phyloP scores from a whole-genome alignment of 2,888 invertebrate species.

The Scaptodrosophila latifasciaeformis region DNA sequence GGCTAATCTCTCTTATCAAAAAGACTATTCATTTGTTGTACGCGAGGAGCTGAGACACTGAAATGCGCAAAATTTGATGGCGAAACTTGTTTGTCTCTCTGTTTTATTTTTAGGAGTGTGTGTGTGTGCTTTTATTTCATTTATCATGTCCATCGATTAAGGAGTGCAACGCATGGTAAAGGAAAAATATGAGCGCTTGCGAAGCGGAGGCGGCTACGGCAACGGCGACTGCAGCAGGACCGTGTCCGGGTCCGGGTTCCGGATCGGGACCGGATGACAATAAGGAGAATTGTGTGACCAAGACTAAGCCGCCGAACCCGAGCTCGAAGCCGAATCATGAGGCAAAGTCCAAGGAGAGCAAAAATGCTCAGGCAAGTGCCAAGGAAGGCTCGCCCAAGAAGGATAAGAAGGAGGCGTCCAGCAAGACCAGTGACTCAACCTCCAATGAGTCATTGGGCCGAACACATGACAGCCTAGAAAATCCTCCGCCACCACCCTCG shows the following conservation, averaged over 20 bases:
- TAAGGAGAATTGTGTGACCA: neutral
- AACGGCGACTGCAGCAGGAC: constrained; percentile 2
- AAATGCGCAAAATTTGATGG: neutral
- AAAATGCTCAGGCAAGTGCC: neutral
- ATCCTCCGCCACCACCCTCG: neutral
- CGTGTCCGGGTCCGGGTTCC: no score
- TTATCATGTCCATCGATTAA: constrained; percentile 14
- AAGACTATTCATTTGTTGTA: constrained; percentile 1
- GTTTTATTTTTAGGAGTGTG: neutral
- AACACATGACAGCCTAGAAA: neutral
- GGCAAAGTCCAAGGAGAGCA: constrained; percentile 2
- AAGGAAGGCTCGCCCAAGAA: neutral
- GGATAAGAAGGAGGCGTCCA: constrained; percentile 2
- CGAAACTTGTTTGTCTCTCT: neutral
- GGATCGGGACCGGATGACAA: no score
- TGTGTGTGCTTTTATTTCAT: constrained; percentile 7
- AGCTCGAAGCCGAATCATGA: neutral
- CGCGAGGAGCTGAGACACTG: constrained; percentile 1
- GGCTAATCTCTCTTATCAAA: no score
- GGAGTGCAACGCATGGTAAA: constrained; percentile 25
- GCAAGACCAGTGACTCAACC: neutral
- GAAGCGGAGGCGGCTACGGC: constrained; percentile 27
- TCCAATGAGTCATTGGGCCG: neutral
- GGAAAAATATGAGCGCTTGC: constrained; percentile 48
- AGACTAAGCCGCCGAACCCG: neutral